These are phyloP conservation scores for Dysidea cf. avara DNA, from an alignment of 37 sponge, comb jelly and placozoan genomes.

Conservation along the genomic window DNA sequence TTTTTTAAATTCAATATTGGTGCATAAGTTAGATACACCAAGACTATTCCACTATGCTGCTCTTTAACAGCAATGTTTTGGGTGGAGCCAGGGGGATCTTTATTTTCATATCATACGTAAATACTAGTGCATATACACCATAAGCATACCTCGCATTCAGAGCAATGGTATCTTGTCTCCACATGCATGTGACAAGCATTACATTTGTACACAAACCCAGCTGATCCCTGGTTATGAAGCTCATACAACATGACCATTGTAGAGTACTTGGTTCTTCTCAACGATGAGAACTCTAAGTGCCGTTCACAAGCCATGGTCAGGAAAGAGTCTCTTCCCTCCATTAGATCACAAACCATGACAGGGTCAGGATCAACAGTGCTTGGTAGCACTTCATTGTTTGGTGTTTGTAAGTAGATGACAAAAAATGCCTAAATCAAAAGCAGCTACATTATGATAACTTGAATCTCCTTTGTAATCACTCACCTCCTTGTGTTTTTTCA, in stretches of 20 bases:
- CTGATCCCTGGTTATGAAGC: slow-evolving; percentile 75
- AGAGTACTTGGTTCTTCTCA: slow-evolving; percentile 92
- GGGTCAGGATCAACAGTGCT: slow-evolving; percentile 79
- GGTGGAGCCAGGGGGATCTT: no score
- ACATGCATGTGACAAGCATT: slow-evolving; percentile 84
- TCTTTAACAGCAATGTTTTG: no score
- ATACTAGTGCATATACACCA: no score
- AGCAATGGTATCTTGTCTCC: slow-evolving; percentile 93
- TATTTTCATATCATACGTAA: no score
- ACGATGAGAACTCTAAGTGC: slow-evolving; percentile 97
- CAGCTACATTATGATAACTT: background rate
- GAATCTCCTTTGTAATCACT: no score
- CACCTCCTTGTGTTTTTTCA: slow-evolving; percentile 98
- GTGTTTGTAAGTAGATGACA: slow-evolving; percentile 77
- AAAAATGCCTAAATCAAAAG: slow-evolving; percentile 87
- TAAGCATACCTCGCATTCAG: slow-evolving; percentile 88
- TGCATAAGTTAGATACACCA: no score
- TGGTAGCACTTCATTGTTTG: slow-evolving; percentile 21
- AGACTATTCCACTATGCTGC: no score
- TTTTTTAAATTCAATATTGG: no score
- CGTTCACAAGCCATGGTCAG: slow-evolving; percentile 91
- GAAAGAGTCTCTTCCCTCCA: slow-evolving; percentile 98
- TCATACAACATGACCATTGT: slow-evolving; percentile 86
- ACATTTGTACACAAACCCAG: slow-evolving; percentile 91
- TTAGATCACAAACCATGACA: slow-evolving; percentile 90